phyloP scores from a whole-genome alignment of 2,888 invertebrate species.

The Ectemnius lituratus region DNA sequence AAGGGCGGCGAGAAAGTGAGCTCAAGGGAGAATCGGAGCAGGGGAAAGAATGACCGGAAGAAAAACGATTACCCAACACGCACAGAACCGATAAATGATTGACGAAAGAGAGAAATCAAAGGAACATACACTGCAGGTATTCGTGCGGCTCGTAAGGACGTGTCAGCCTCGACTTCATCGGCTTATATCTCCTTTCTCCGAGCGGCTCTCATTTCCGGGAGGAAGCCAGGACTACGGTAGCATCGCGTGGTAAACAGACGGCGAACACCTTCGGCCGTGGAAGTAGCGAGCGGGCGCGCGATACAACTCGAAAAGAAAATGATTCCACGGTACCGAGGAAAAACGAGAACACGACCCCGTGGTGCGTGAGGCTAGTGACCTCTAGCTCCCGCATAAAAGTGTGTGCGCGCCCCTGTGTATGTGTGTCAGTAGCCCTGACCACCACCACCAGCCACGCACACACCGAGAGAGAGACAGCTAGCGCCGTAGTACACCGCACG shows the following conservation, averaged over 20 bases:
- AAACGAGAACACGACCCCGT: conserved; percentile 62
- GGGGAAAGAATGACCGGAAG: background rate
- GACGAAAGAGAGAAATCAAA: conserved; percentile 19
- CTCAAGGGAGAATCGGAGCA: conserved; percentile 18
- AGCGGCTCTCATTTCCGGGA: conserved; percentile 7
- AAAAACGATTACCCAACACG: background rate
- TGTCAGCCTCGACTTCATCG: conserved; percentile 45
- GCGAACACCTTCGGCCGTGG: conserved; percentile 15
- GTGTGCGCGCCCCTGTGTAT: conserved; percentile 16
- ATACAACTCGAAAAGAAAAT: conserved; percentile 41
- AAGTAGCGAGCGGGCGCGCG: conserved; percentile 22
- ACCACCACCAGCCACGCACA: background rate
- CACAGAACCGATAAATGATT: background rate
- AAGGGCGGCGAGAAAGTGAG: conserved; percentile 26
- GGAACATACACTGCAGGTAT: conserved; percentile 30
- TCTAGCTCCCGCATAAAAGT: conserved; percentile 52
- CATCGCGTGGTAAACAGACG: conserved; percentile 28
- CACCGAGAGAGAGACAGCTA: background rate
- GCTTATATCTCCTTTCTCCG: conserved; percentile 20
- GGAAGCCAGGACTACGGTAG: conserved; percentile 20
- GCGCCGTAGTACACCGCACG: conserved; percentile 26
- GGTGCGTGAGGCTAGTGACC: conserved; percentile 73
- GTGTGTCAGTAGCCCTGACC: conserved; percentile 3
- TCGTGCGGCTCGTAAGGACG: conserved; percentile 34
- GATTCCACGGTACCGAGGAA: conserved; percentile 46